Percentiles rank a stretch among this genome's conserved stretches.
phyloP scores from a whole-genome alignment of 1,140 invertebrate species.

The Sipha flava region DNA sequence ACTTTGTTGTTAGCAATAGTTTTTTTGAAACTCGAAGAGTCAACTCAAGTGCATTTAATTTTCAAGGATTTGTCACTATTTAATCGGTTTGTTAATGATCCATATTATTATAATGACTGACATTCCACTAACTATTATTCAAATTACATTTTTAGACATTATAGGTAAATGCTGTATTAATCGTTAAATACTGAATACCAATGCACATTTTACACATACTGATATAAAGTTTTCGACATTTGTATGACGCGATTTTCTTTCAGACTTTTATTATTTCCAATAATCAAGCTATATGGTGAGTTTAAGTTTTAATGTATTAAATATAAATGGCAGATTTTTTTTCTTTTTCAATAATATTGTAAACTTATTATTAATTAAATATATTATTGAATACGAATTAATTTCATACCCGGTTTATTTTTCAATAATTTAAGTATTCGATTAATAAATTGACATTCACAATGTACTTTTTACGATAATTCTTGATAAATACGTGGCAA shows the following conservation, averaged over 20 bases:
- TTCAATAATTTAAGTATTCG: background rate
- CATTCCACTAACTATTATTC: background rate
- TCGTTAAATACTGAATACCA: too few relatives aligned
- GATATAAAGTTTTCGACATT: too few relatives aligned
- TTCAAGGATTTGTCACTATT: background rate
- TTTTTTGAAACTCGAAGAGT: background rate
- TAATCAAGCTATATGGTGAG: too few relatives aligned
- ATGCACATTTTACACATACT: too few relatives aligned
- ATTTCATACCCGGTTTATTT: too few relatives aligned
- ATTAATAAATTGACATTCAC: background rate
- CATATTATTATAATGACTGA: background rate
- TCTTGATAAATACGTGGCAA: background rate
- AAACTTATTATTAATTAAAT: too few relatives aligned
- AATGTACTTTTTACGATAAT: background rate
- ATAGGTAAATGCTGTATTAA: background rate
- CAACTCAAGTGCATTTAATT: background rate
- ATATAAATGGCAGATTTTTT: too few relatives aligned
- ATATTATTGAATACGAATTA: too few relatives aligned
- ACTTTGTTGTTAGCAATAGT: background rate
- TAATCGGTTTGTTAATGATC: background rate
- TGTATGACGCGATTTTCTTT: too few relatives aligned
- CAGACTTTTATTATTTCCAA: too few relatives aligned
- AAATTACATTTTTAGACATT: background rate
- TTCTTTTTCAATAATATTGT: too few relatives aligned
- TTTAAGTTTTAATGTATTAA: too few relatives aligned